Percentiles rank a stretch among this genome's conserved stretches.
phyloP scores from a whole-genome alignment of 1,140 invertebrate genomes.

The Heliconius eleuchia region DNA sequence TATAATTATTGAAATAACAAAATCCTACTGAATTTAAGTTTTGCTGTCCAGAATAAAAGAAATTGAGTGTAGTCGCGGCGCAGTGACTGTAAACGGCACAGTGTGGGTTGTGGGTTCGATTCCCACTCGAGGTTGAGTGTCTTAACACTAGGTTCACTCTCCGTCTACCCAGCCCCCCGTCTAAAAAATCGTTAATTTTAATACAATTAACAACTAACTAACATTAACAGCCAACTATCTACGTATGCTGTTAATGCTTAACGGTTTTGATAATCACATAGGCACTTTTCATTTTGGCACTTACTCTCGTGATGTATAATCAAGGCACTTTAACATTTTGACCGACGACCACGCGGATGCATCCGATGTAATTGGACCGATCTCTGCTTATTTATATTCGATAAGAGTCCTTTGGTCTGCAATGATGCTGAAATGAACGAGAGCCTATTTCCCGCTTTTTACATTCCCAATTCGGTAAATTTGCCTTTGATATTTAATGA shows the following conservation, averaged over 20 bases:
- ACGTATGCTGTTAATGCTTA: neutral
- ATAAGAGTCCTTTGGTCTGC: conserved; percentile 17
- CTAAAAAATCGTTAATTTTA: too few relatives aligned
- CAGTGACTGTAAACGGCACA: too few relatives aligned
- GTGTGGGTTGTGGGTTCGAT: too few relatives aligned
- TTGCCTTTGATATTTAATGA: neutral
- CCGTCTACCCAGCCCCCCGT: too few relatives aligned
- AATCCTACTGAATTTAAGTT: too few relatives aligned
- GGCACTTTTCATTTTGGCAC: neutral
- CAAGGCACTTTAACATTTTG: conserved; percentile 8
- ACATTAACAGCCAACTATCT: too few relatives aligned
- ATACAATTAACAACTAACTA: too few relatives aligned
- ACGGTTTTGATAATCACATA: neutral
- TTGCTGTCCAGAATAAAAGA: too few relatives aligned
- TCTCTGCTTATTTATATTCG: conserved; percentile 23
- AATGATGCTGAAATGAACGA: conserved; percentile 24
- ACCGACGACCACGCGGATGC: neutral
- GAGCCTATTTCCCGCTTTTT: conserved; percentile 17
- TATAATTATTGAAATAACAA: too few relatives aligned
- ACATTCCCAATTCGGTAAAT: neutral
- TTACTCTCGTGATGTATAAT: neutral
- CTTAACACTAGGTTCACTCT: too few relatives aligned
- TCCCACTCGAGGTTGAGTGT: too few relatives aligned
- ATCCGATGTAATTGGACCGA: conserved; percentile 17
- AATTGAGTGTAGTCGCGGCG: too few relatives aligned